phyloP scores from a whole-genome alignment of 2,113 vertebrate genomes.

The Gnathochromis pfefferi region DNA sequence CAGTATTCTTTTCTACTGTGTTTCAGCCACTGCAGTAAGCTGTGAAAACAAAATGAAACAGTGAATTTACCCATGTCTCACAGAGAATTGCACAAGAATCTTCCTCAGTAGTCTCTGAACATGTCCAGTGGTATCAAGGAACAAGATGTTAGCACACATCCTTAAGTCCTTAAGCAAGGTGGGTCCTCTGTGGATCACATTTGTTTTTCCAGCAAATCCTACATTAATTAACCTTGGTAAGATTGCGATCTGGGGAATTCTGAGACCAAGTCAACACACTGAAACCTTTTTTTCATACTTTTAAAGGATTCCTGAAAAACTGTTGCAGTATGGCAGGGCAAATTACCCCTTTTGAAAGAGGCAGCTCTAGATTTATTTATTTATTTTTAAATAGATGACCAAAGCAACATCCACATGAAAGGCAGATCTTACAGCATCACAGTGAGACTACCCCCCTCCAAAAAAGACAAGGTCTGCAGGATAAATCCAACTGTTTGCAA shows the following conservation, averaged over 20 bases:
- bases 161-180: background rate
- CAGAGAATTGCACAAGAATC: background rate
- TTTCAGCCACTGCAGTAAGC: conserved; percentile 98
- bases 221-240: background rate
- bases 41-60: conserved; percentile 61
- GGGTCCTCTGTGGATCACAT: background rate
- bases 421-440: background rate
- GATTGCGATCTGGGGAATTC: background rate
- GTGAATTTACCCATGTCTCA: background rate
- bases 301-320: background rate
- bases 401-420: background rate
- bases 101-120: background rate
- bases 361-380: background rate
- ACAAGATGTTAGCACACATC: background rate
- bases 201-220: background rate
- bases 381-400: background rate
- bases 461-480: background rate
- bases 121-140: background rate
- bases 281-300: background rate
- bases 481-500: background rate
- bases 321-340: no score
- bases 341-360: background rate
- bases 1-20: conserved; percentile 99
- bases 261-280: background rate
- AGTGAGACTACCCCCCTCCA: background rate